Evolutionary conservation across 1,140 invertebrate genomes (phyloP), one percentile per base, ranked within the genome.

Genomic region (Campoletis sonorensis): DNA sequence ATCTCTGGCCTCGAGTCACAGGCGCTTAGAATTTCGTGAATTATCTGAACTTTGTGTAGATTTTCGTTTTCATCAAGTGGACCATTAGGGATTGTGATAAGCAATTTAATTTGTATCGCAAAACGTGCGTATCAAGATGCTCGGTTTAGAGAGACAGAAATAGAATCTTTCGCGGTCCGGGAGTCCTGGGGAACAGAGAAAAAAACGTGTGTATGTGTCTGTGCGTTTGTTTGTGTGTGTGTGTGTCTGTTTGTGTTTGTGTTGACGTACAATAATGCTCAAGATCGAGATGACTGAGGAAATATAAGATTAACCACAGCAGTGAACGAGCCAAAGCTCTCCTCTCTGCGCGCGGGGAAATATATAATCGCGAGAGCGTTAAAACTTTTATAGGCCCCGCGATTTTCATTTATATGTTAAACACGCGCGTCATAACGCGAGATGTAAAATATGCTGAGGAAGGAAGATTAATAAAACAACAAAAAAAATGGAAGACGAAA

Each of bases 341-440:
- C 13, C 40, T 13, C 23, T 45, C 37, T 10, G 37, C 37, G 37
- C 23, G 61, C 61, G 23, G 4, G 54, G 21, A 49, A 64, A 58
- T 68, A 79, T 30, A 86, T 86, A 86, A 87, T 88, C 85, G 82
- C 84, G 85, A 77, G 83, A 77, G 83, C 83, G 84, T 89, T 89
- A 89, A 83, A 83, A 67, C 84, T 89, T 90, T 90, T 89, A 89
- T 89, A 87, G 88, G 84, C 85, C 85, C 58, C 79, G 86, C 79
- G 86, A 88, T 89, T 87, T 90, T 90, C 89, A 90, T 90, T 90
- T 90, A 90, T 88, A 90, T 90, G 89, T 90, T 90, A 90, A 90
- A 86, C 87, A 79, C 82, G 83, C 84, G 82, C 80, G 85, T 85
- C 83, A 79, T 87, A 86, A 88, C 86, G 82, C 82, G 82, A 61